These are phyloP conservation scores for Axis porcinus DNA, from an alignment of 2,113 vertebrate genomes.

Conservation along the genomic window DNA sequence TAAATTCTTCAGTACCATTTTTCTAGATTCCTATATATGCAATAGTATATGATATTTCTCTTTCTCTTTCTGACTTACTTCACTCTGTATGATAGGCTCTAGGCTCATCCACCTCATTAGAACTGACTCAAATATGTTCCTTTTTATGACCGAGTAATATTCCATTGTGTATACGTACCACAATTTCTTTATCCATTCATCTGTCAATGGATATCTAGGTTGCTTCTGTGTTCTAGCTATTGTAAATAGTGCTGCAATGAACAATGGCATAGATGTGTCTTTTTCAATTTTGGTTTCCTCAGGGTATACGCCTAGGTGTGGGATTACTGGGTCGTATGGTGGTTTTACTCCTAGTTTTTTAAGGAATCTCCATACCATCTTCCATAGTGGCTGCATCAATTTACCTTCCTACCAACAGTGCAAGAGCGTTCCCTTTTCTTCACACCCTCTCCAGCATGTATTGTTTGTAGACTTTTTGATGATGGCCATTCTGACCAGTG, in stretches of 20 bases:
- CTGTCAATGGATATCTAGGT: accelerated
- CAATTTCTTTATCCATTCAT: accelerated
- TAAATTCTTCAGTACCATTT: background rate
- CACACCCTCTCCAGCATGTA: background rate
- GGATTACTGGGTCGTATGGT: background rate
- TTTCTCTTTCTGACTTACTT: background rate
- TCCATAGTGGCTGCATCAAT: background rate
- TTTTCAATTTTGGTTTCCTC: background rate
- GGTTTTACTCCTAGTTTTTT: background rate
- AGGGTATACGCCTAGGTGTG: background rate
- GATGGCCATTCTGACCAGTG: accelerated
- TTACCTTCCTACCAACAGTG: background rate
- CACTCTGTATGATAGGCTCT: background rate
- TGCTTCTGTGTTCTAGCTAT: background rate
- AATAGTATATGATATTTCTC: background rate
- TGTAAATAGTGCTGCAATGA: background rate
- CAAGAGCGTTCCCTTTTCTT: background rate
- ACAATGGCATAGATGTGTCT: accelerated
- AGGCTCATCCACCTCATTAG: background rate
- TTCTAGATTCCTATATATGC: background rate
- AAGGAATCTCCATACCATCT: background rate
- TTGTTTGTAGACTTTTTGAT: background rate
- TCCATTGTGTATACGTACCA: accelerated
- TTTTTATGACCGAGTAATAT: accelerated
- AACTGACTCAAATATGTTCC: background rate